Conservation (phyloP, 2,797 vertebrate genomes). For the Acomys russatus region DNA sequence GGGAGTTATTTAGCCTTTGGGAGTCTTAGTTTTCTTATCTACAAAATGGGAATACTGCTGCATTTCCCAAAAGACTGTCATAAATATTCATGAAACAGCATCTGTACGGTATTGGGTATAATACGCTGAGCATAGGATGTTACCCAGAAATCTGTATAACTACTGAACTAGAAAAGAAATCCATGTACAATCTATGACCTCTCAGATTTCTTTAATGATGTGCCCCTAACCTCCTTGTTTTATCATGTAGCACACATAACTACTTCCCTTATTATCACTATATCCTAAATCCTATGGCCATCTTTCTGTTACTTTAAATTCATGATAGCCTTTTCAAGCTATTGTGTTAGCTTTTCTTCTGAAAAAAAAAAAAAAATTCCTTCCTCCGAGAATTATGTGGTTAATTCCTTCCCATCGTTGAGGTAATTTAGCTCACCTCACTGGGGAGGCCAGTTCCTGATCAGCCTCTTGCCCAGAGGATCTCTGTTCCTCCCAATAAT, state of each 20-base stretch:
- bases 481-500: conserved; percentile 1
- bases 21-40: not conserved
- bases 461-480: conserved; percentile 13
- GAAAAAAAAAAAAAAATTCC: not conserved
- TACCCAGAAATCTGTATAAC: not conserved
- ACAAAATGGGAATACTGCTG: not conserved
- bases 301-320: conserved; percentile 6
- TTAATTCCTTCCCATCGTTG: conserved; percentile 40
- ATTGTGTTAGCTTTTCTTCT: not conserved
- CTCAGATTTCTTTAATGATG: not conserved
- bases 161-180: not conserved
- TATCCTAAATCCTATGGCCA: not conserved
- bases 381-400: not conserved
- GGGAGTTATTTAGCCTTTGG: not conserved
- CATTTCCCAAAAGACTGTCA: not conserved
- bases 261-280: not conserved
- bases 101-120: not conserved
- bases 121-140: not conserved
- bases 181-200: not conserved
- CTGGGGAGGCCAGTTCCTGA: not conserved
- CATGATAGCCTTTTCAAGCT: not conserved
- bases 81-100: not conserved
- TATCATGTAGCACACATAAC: not conserved
- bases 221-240: not conserved
- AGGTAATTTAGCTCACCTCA: conserved; percentile 51